Evolutionary conservation across 1,140 invertebrate species (phyloP).

Genomic region (Brachystomella parvula): DNA sequence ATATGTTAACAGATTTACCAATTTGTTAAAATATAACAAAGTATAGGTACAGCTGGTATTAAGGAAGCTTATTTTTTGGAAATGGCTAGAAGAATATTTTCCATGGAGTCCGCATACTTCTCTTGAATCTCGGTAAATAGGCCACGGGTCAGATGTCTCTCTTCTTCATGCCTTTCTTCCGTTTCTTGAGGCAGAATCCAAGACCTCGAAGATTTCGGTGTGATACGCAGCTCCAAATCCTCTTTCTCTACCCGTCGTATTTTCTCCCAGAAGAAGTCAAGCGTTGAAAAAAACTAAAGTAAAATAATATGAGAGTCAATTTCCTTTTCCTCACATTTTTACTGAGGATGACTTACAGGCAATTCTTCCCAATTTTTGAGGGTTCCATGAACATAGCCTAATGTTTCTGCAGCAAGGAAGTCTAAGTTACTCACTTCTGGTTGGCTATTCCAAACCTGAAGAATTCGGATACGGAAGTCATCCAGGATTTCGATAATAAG

Average conservation of each 20-base stretch:
- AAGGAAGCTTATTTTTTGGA: background rate
- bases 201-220: background rate
- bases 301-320: slow-evolving; percentile 3
- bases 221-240: background rate
- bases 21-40: too few species aligned
- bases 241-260: slow-evolving; percentile 9
- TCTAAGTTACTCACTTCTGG: slow-evolving; percentile 23
- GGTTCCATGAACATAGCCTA: slow-evolving; percentile 21
- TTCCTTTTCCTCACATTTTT: slow-evolving; percentile 2
- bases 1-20: too few species aligned
- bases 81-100: background rate
- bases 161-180: background rate
- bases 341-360: slow-evolving; percentile 20
- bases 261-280: slow-evolving; percentile 23
- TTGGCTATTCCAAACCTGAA: slow-evolving; percentile 33
- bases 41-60: too few species aligned
- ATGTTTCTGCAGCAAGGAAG: slow-evolving; percentile 32
- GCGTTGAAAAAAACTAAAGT: slow-evolving; percentile 29
- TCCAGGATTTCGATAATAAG: slow-evolving; percentile 31
- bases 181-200: background rate
- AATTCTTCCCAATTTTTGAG: slow-evolving; percentile 33
- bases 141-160: background rate
- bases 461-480: slow-evolving; percentile 33
- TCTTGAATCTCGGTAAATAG: slow-evolving; percentile 21
- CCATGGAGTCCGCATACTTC: slow-evolving; percentile 17